A percentile compares a stretch with the other conserved stretches of the same genome.
These are phyloP conservation scores for Cynopterus brachyotis DNA, from an alignment of 2,113 vertebrate species.

Conservation along the genomic window DNA sequence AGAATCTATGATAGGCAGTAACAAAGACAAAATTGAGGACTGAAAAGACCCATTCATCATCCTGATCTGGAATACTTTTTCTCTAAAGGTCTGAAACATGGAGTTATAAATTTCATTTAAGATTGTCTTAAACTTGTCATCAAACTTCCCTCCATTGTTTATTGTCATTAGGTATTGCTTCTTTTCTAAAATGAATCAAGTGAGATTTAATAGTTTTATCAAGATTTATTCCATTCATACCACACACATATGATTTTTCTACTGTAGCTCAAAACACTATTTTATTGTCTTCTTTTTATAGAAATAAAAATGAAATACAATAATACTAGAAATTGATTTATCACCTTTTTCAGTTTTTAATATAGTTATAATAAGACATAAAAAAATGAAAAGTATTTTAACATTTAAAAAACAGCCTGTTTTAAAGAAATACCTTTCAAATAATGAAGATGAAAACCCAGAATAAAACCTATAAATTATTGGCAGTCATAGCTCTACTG, in stretches of 20 bases:
- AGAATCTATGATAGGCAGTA: not conserved
- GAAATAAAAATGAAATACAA: not conserved
- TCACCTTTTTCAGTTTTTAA: not conserved
- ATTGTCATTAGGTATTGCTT: not conserved
- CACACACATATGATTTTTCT: not conserved
- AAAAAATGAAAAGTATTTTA: slow-evolving; percentile 7
- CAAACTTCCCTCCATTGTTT: not conserved
- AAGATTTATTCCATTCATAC: slow-evolving; percentile 10
- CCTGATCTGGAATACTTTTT: not conserved
- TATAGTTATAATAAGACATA: not conserved
- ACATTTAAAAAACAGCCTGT: not conserved
- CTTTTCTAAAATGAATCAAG: not conserved
- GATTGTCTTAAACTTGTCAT: not conserved
- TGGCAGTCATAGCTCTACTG: not conserved
- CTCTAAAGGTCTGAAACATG: not conserved
- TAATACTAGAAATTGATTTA: not conserved
- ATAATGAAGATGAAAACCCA: not conserved
- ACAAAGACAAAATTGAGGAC: not conserved
- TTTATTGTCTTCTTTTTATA: not conserved
- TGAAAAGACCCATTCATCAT: not conserved
- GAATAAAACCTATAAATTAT: not conserved
- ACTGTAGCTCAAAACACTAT: not conserved
- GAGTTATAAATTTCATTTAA: not conserved
- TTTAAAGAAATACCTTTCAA: not conserved
- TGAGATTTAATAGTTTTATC: not conserved